Base-by-base conservation (phyloP, 1,140 invertebrate species). In the Saxidomus purpurata region DNA sequence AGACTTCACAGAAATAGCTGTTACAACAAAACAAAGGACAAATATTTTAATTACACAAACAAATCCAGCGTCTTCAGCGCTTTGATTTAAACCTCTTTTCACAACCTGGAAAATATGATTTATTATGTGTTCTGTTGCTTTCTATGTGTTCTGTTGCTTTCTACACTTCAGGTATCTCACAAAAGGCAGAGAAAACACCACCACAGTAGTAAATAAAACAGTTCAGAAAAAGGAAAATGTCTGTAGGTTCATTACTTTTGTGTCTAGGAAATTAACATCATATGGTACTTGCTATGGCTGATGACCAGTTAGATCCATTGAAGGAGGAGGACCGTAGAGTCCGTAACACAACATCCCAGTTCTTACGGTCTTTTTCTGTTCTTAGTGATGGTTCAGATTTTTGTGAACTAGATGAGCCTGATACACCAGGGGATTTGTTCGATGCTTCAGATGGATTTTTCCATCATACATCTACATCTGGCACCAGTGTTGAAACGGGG, bases 371-470 rank as follows among this genome's bases (percentile, higher is more conserved):
- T 63, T 89, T 89, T 43, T 89, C 87, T 83, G 71, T 89, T 59
- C 63, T 89, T 69, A 89, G 87, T 63, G 87, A 89, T 83, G 87
- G 84, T 34, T 89, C 87, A 15, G 87, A 89, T 63, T 89, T 89
- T 61, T 80, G 84, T 63, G 87, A 89, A 63, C 52, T 89, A 61
- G 87, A 83, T 40, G 87, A 89, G 36, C 79, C 80, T 25, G 79
- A 89, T 22, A 89, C 87, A 4, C 80, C 69, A 22, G 74, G 52
- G 1, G 52, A 63, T 38, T 52, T 55, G 1, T 2, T 83, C 0
- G 80, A 89, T 59, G 31, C 19, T 0, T 28, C 43, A 1, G 80
- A 76, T 61, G 74, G 74, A 47, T 69, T 59, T n/a, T 31, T 85
- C n/a, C 38, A 47, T 15, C 83, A 85, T 47, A 85, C 83, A 22